Base-by-base conservation (phyloP, 2,888 invertebrate genomes). In the Xestia xanthographa region DNA sequence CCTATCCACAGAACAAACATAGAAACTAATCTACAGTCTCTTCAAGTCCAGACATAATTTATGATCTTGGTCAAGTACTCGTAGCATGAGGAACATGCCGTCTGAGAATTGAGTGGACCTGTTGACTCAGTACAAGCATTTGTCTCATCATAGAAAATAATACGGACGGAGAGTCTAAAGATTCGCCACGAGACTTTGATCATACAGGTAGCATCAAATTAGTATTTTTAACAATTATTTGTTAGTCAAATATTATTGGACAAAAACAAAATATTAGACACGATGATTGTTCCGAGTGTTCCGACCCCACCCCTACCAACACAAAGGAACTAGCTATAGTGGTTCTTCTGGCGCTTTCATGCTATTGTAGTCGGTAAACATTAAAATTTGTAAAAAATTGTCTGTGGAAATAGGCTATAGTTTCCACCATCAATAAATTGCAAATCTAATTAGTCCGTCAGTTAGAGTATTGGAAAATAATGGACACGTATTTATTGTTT, bases 191-290 rank as follows among this genome's bases (percentile, higher is more conserved):
- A 4, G 38, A 38, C 26, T 9, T 22, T 11, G 26, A n/a, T 22
- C 17, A 5, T 68, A 22, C 43, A 53, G 12, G 43, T 22, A 41
- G 45, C 20, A 58, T 22, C 1, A 17, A 29, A 60, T 79, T 79
- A 66, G 60, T 62, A 58, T n/a, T 53, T 53, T n/a, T n/a, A 53
- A 5, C 5, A 4, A 60, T 34, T 50, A 43, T 53, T 29, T 66
- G 66, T 78, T 79, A 79, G 17, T 53, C 20, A 78, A 66, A 56
- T 66, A 48, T 41, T 56, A 66, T 34, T 20, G 1, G 58, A 65
- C 20, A 50, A 63, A 38, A 22, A 70, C 50, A 72, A 72, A 75
- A 72, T 43, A 78, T 62, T 45, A 50, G 41, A 48, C 48, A 70
- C 41, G 5, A 66, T 50, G 48, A 53, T 34, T 34, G 5, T 26